Conservation (phyloP, 2,113 vertebrate species). For the Myrmophylax atrothorax region DNA sequence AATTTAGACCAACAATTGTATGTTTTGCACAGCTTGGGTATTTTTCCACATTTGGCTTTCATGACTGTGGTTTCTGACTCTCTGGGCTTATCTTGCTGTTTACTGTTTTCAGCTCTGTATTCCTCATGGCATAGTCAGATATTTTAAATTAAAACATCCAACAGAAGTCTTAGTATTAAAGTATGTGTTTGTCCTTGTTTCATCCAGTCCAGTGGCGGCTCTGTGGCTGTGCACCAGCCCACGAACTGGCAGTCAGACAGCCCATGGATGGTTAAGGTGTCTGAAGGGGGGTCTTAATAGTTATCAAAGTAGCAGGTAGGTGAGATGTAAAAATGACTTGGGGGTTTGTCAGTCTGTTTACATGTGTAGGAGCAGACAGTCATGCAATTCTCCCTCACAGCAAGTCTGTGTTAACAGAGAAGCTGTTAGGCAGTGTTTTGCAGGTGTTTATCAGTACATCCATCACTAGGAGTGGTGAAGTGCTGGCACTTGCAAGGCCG, state of each 20-base stretch:
- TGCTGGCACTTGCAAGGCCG: not conserved
- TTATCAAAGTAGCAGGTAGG: not conserved
- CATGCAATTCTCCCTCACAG: not conserved
- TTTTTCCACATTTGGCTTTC: not conserved
- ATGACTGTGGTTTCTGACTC: not conserved
- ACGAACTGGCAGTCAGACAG: fast-evolving
- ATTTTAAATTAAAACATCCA: not conserved
- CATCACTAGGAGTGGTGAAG: not conserved
- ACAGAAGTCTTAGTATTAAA: not conserved
- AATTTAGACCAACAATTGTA: not conserved
- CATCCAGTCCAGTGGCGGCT: not conserved
- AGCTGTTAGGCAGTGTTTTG: not conserved
- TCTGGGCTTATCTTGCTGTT: not conserved
- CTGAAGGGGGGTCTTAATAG: not conserved
- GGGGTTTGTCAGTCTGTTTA: not conserved
- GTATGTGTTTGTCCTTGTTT: not conserved
- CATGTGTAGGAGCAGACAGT: not conserved
- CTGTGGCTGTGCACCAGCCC: not conserved
- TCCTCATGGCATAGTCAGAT: not conserved
- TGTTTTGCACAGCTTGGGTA: not conserved
- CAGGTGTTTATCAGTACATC: not conserved
- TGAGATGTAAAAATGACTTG: not conserved
- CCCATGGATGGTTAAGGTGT: not conserved
- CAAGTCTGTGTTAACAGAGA: not conserved
- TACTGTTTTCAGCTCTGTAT: not conserved